phyloP scores from a whole-genome alignment of 2,113 vertebrate species.

The Crotalus horridus region DNA sequence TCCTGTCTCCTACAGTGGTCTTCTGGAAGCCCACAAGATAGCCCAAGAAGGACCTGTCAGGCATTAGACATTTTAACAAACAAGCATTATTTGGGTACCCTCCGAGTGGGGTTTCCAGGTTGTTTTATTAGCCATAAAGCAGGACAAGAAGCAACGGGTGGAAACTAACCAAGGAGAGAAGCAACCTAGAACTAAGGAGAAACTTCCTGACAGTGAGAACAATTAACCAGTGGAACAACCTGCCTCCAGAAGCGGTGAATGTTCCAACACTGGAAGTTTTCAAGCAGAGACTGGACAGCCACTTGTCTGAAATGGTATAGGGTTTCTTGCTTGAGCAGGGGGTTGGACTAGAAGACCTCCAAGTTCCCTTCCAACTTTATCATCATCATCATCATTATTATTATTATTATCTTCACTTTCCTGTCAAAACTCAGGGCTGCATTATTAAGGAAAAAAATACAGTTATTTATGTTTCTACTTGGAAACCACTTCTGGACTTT shows the following conservation, averaged over 20 bases:
- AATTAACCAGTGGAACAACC: too few relatives aligned
- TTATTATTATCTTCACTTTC: neutral
- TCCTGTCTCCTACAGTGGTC: neutral
- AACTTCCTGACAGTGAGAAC: too few relatives aligned
- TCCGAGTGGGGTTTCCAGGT: neutral
- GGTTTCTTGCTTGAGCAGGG: too few relatives aligned
- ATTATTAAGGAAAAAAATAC: neutral
- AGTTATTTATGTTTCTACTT: neutral
- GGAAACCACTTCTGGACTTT: neutral
- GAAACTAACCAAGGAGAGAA: too few relatives aligned
- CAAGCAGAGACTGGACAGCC: too few relatives aligned
- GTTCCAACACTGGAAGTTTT: too few relatives aligned
- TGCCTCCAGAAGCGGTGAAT: too few relatives aligned
- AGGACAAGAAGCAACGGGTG: too few relatives aligned
- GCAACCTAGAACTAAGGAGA: too few relatives aligned
- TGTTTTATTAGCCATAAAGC: neutral
- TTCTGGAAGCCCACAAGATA: neutral
- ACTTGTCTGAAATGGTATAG: too few relatives aligned
- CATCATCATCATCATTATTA: neutral
- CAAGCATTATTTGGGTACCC: neutral
- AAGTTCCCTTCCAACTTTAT: too few relatives aligned
- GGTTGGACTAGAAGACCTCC: too few relatives aligned
- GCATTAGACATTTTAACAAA: neutral
- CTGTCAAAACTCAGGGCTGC: neutral
- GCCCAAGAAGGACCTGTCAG: neutral